These are phyloP conservation scores for Triplophysa siluroides DNA, from an alignment of 2,113 vertebrate genomes.

Conservation along the genomic window DNA sequence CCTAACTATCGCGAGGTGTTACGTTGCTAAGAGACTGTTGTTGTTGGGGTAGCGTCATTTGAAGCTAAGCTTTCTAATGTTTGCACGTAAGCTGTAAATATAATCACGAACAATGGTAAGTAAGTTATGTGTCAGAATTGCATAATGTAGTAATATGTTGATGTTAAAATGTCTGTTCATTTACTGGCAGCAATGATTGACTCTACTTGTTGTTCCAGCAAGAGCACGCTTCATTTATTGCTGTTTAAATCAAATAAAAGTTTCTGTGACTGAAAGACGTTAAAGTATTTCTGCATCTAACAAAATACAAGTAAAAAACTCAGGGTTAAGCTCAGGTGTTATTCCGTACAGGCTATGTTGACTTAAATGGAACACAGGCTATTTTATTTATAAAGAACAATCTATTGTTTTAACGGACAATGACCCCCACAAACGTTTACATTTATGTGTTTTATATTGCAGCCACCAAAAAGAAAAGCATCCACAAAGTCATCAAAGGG, in stretches of 20 bases:
- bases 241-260: background rate
- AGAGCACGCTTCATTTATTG: background rate
- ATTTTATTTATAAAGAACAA: background rate
- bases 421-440: background rate
- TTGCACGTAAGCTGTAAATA: background rate
- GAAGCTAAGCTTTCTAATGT: background rate
- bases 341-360: background rate
- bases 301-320: background rate
- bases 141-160: too few relatives aligned
- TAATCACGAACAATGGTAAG: constrained; percentile 7
- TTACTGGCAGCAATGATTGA: background rate
- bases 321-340: background rate
- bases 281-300: background rate
- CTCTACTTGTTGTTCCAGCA: background rate
- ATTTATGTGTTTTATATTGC: constrained; percentile 23
- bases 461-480: constrained; percentile 84
- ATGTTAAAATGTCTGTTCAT: background rate
- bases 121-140: background rate
- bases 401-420: background rate
- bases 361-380: background rate
- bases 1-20: background rate
- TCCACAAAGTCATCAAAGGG: constrained; percentile 61
- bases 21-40: constrained; percentile 23
- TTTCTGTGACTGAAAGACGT: background rate
- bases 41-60: background rate